Evolutionary conservation across 2,113 vertebrate genomes (phyloP).

Genomic region (Romanogobio albipinnatus): DNA sequence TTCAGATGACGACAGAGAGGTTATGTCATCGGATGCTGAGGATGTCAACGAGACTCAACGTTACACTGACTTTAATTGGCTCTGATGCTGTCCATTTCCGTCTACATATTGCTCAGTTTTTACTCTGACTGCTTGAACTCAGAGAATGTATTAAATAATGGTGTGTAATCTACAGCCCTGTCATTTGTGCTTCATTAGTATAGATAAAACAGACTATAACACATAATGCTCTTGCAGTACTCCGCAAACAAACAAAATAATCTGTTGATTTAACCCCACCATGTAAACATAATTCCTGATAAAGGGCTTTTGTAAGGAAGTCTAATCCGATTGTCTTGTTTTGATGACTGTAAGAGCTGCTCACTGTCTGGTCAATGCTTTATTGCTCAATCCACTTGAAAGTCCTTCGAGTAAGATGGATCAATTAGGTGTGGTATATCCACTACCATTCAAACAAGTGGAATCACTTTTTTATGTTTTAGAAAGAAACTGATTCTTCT

Average conservation of each 20-base stretch:
- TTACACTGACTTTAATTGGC: conserved; percentile 1
- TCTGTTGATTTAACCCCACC: conserved; percentile 9
- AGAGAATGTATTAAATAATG: not conserved
- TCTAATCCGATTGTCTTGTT: conserved; percentile 45
- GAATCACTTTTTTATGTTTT: not conserved
- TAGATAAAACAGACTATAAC: too few relatives aligned
- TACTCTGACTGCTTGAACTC: conserved; percentile 13
- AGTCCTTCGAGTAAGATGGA: not conserved
- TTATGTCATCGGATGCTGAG: conserved; percentile 7
- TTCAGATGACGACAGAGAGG: not conserved
- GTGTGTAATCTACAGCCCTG: not conserved
- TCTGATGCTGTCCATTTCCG: conserved; percentile 58
- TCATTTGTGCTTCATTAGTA: not conserved
- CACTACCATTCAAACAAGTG: not conserved
- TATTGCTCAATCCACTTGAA: conserved; percentile 1
- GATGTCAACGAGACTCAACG: not conserved
- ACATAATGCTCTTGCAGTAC: not conserved
- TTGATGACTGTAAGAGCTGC: conserved; percentile 19
- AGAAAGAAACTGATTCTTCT: not conserved
- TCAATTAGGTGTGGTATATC: not conserved
- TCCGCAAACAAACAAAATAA: not conserved
- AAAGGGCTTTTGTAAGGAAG: conserved; percentile 21
- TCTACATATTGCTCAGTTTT: conserved; percentile 51
- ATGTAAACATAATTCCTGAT: conserved; percentile 32
- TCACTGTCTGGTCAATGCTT: not conserved